Base-by-base conservation (phyloP, 30 jellyfish, hydroid and myxozoan genomes). In the Aurelia aurita complex sp. Pacific region DNA sequence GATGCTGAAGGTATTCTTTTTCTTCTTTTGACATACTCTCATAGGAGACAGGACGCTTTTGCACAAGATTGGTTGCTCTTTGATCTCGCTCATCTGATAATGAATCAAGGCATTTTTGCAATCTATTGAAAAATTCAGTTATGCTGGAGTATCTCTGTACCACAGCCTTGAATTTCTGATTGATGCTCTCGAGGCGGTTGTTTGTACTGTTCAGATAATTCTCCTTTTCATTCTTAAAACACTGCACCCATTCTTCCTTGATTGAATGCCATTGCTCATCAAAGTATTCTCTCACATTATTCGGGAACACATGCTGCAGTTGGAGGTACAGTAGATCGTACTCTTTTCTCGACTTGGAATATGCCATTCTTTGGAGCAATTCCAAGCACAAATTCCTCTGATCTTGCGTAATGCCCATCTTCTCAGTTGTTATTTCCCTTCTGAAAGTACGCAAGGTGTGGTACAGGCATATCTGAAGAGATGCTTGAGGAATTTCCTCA, bases 151-250 rank as follows among this genome's bases (percentile, higher is more conserved):
- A 73, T 19, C 32, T 40, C 38, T 29, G 50, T 6, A 73, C 50
- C 19, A 85, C 94, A 61, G 59, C 85, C 69, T 86, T 86, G 42
- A 86, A n/a, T 38, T 86, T 86, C 43, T 61, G 85, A 74, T 86
- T 86, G 2, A 87, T 54, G 10, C 2, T 6, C 4, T 1, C n/a
- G n/a, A n/a, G n/a, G n/a, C n/a, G n/a, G n/a, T n/a, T n/a, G n/a
- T n/a, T n/a, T n/a, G n/a, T n/a, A n/a, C n/a, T n/a, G n/a, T n/a
- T n/a, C n/a, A n/a, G n/a, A n/a, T n/a, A n/a, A n/a, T n/a, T n/a
- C n/a, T n/a, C n/a, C n/a, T n/a, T n/a, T n/a, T n/a, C n/a, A n/a
- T n/a, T n/a, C n/a, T n/a, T n/a, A n/a, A n/a, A n/a, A n/a, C n/a
- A n/a, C n/a, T n/a, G n/a, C n/a, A n/a, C n/a, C n/a, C n/a, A n/a